These are phyloP conservation scores for Danio aesculapii DNA, from an alignment of 2,797 vertebrate genomes.

Conservation along the genomic window DNA sequence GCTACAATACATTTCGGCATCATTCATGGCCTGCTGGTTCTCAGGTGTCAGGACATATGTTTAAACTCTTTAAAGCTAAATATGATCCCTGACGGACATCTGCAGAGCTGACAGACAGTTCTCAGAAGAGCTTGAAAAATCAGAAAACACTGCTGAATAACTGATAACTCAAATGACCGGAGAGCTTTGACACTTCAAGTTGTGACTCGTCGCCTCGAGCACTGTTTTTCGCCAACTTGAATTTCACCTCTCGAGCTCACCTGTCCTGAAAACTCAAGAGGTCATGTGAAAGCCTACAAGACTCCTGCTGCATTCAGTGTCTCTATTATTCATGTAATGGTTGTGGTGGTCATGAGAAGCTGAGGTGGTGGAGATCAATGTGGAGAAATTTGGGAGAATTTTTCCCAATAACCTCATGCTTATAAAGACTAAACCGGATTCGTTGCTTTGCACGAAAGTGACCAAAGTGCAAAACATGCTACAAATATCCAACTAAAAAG, in stretches of 20 bases:
- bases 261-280: conserved; percentile 44
- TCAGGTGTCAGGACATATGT: conserved; percentile 51
- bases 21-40: conserved; percentile 22
- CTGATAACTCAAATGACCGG: neutral
- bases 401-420: neutral
- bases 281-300: conserved; percentile 29
- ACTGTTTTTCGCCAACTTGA: conserved; percentile 4
- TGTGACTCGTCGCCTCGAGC: conserved; percentile 22
- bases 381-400: neutral
- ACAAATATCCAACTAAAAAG: conserved; percentile 41
- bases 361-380: neutral
- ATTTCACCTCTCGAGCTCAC: conserved; percentile 40
- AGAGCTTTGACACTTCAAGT: conserved; percentile 13
- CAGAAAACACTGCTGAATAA: conserved; percentile 38
- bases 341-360: conserved; percentile 1
- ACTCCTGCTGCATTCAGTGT: neutral
- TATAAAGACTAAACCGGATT: too few relatives aligned
- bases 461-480: neutral
- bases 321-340: conserved; percentile 11
- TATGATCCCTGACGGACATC: conserved; percentile 57
- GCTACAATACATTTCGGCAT: conserved; percentile 4
- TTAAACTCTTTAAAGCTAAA: conserved; percentile 50
- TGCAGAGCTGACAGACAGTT: conserved; percentile 47
- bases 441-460: neutral
- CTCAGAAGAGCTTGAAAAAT: conserved; percentile 44